Evolutionary conservation across 2,888 invertebrate species (phyloP).

Genomic region (Yponomeuta evonymella): DNA sequence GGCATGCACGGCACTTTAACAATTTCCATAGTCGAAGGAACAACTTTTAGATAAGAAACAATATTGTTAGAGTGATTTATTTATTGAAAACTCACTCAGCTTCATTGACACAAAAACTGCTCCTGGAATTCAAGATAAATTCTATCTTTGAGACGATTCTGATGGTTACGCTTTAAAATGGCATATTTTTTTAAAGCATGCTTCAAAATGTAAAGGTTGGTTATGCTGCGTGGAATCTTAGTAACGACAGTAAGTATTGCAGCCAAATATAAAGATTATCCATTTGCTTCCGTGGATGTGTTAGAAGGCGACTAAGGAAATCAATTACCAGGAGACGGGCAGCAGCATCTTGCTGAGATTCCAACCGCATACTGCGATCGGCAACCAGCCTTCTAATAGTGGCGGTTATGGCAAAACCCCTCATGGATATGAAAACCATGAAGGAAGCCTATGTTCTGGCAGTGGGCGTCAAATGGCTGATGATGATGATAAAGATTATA

Average conservation of each 20-base stretch:
- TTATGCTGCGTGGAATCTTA: not conserved
- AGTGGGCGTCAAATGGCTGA: too few relatives aligned
- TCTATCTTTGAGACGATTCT: not conserved
- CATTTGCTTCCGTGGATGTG: too few relatives aligned
- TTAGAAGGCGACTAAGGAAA: too few relatives aligned
- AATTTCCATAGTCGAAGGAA: constrained; percentile 40
- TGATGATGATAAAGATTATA: too few relatives aligned
- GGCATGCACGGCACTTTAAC: constrained; percentile 43
- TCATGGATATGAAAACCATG: too few relatives aligned
- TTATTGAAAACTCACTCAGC: constrained; percentile 21
- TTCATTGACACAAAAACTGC: not conserved
- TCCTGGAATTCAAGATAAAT: not conserved
- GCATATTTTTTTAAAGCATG: not conserved
- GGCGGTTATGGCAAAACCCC: too few relatives aligned
- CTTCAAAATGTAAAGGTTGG: not conserved
- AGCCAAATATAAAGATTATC: too few relatives aligned
- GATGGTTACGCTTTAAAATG: not conserved
- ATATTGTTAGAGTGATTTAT: constrained; percentile 39
- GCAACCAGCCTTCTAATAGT: too few relatives aligned
- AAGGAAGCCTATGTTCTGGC: too few relatives aligned
- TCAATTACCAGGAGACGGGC: too few relatives aligned
- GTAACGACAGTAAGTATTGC: not conserved
- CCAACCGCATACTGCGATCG: too few relatives aligned
- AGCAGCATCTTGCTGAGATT: too few relatives aligned
- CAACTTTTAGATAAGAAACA: constrained; percentile 20